Base-by-base conservation (phyloP, 2,888 invertebrate species). In the Drosophila siamana region DNA sequence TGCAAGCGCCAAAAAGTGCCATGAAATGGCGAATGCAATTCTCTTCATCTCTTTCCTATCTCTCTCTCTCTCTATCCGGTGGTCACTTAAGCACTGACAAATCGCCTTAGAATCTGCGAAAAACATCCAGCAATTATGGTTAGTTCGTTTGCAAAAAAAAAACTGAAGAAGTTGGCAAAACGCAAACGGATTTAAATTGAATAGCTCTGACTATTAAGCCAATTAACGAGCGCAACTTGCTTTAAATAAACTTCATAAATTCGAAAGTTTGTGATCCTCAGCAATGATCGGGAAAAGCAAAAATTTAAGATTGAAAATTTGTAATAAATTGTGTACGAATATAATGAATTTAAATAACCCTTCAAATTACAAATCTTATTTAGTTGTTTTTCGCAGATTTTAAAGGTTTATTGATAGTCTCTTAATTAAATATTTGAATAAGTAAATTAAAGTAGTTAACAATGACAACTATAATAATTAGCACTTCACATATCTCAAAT, bases 31-130 rank as follows among this genome's bases (percentile, higher is more conserved):
- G 8, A 54, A 54, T 54, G 41, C 52, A 54, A 54, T 41, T 54
- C 41, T 41, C 41, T 19, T 38, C 15, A 24, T 26, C 26, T 28
- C 11, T 28, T 19, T 7, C 26, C 41, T 30, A 16, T 19, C 41
- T 28, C 28, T 19, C 13, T 36, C 41, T 41, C 28, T 16, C 41
- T 28, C 9, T 30, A 28, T 54, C 19, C 41, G 41, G 13, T 40
- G 28, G 13, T 19, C 52, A 19, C 41, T 54, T 54, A 41, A 30
- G 41, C 28, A 30, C 52, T 41, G 28, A 30, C 52, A 54, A 54
- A 54, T 54, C 41, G 52, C 41, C 52, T 54, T 54, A 54, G 41
- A 54, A 41, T 41, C 8, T n/a, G n/a, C 16, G 5, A 52, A 52
- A 52, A 52, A 19, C 40, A n/a, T 26, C 9, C 28, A 16, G 16